Evolutionary conservation across 2,797 vertebrate species (phyloP), one percentile per base, ranked within the genome.

Genomic region (Rhinatrema bivittatum): DNA sequence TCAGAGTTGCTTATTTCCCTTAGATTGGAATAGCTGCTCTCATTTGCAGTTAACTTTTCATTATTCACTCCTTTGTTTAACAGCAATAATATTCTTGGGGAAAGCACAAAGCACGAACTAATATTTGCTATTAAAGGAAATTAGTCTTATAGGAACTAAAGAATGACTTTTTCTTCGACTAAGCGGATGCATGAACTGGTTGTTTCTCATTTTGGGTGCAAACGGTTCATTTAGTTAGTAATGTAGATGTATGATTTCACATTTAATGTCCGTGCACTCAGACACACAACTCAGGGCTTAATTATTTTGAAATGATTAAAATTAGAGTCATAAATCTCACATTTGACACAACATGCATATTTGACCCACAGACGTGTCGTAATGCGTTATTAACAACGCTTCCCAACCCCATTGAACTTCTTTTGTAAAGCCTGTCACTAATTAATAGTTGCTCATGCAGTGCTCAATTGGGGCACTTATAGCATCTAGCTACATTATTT

Each of bases 251-350:
- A 71, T 50, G 55, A 25, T 32, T 49, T 37, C 21, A 11, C 52
- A 35, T 49, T 42, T 56, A 1, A 7, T 37, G 62, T 53, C 46
- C 60, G 50, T 36, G 50, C 61, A 40, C 47, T 65, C 56, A 65
- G 64, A 64, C 25, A 38, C 49, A 61, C 29, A 37, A 39, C 37
- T 56, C 35, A 49, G 46, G 30, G 60, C 60, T 59, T 70, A 79
- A 74, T 70, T 65, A 68, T 65, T 70, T 58, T 56, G 50, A 62
- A 72, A 68, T 45, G 0, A 56, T 63, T 55, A 55, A 54, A 77
- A 55, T 27, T n/a, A n/a, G n/a, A 16, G 38, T 53, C 55, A 68
- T 73, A 58, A 68, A 78, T 78, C 54, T 57, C 16, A 12, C 7
- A 1, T 54, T 65, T 69, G 66, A 68, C 63, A 50, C 2, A 46